Percentiles rank a stretch among this genome's conserved stretches.
phyloP scores from a whole-genome alignment of 2,113 vertebrate species.

The Xiphophorus couchianus region DNA sequence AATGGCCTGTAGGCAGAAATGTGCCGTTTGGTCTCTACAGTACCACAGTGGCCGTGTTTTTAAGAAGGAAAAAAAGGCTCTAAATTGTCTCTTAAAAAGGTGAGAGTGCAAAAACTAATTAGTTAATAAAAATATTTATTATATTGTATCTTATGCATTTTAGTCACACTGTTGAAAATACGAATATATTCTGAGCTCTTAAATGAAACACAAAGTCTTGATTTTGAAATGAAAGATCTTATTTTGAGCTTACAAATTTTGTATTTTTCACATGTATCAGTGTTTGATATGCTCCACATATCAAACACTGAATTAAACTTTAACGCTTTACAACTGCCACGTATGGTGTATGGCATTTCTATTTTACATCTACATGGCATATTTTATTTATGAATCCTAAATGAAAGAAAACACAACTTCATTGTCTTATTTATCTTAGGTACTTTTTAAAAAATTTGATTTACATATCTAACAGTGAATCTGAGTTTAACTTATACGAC shows the following conservation, averaged over 20 bases:
- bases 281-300: not conserved
- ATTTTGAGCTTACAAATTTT: not conserved
- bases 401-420: no score
- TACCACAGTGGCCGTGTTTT: not conserved
- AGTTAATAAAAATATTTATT: not conserved
- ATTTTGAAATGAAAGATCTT: not conserved
- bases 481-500: not conserved
- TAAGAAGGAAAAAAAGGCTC: not conserved
- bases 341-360: not conserved
- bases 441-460: not conserved
- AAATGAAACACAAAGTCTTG: not conserved
- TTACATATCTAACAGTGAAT: not conserved
- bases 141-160: not conserved
- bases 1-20: conserved; percentile 36
- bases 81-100: not conserved
- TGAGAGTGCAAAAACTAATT: not conserved
- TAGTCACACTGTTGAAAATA: not conserved
- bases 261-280: not conserved
- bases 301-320: not conserved
- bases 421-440: not conserved
- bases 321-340: not conserved
- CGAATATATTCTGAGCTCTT: not conserved
- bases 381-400: not conserved
- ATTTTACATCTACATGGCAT: not conserved
- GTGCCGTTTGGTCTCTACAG: conserved; percentile 5